Evolutionary conservation across 2,797 vertebrate species (phyloP), one percentile per base, ranked within the genome.

Genomic region (Diplodus puntazzo): DNA sequence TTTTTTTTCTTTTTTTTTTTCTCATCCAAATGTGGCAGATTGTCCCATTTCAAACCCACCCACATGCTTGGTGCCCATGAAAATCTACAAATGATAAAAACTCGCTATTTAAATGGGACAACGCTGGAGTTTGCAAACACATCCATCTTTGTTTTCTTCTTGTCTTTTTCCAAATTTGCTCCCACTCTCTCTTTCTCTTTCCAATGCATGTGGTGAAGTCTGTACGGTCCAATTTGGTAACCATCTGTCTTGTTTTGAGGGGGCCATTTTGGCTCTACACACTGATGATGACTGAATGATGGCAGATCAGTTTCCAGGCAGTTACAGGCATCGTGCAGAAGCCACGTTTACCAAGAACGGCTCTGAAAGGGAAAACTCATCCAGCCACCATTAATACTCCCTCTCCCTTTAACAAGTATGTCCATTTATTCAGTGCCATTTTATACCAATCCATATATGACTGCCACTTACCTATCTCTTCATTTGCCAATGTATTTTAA

Each of bases 211-310:
- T 67, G 53, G 45, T 67, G 54, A 54, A 67, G 69, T 80, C 34
- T 61, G 25, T 66, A 54, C 23, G 39, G 69, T 77, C 73, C 60
- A 73, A 65, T 83, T 82, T 79, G 54, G 58, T 65, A 77, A 85
- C 88, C 79, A 85, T 89, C 86, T 89, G 86, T 75, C 75, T 63
- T 42, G 54, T 64, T 85, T 52, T 61, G 66, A 73, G 53, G 39
- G 13, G 50, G 48, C 52, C 63, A 80, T 75, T 76, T 85, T 85
- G 83, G 63, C 82, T 77, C 42, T 27, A 42, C 46, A 60, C 23
- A 43, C 1, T 77, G 27, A 66, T 65, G 66, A 73, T 73, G 59
- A 53, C 58, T 73, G 61, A 84, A 69, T 53, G 46, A 67, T 65
- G 82, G 30, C 43, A 76, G 66, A 82, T 60, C 62, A 57, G 64